These are phyloP conservation scores for Mormyrus lacerda DNA, from an alignment of 2,113 vertebrate genomes.

Conservation along the genomic window DNA sequence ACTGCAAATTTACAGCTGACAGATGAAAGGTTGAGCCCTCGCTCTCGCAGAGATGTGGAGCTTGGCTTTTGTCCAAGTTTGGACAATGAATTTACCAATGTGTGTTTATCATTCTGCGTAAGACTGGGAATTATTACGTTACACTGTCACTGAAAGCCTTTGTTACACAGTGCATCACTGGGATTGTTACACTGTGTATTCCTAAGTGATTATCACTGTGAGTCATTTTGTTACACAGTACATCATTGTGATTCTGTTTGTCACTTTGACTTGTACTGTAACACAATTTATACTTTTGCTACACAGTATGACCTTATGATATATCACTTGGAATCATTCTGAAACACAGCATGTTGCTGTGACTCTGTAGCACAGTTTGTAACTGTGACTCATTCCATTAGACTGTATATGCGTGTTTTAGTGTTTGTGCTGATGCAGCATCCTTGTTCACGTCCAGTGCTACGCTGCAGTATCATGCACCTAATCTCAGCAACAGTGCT, in stretches of 20 bases:
- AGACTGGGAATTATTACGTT: neutral
- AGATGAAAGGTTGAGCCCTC: neutral
- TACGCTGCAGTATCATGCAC: neutral
- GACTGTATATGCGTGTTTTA: neutral
- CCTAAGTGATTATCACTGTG: neutral
- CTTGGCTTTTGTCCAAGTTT: neutral
- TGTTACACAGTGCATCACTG: neutral
- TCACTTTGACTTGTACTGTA: neutral
- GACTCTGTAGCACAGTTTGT: neutral
- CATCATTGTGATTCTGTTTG: neutral
- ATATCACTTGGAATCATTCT: neutral
- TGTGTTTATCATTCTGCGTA: neutral
- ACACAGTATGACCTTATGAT: neutral
- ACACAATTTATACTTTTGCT: neutral
- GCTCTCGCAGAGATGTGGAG: neutral
- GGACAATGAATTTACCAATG: neutral
- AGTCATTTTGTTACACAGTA: neutral
- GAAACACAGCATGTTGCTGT: neutral
- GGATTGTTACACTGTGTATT: neutral
- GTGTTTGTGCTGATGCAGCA: neutral
- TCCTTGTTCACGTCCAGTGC: neutral
- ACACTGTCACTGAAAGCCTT: neutral
- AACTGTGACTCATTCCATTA: neutral
- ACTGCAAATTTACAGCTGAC: conserved; percentile 26
- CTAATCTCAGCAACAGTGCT: neutral